Evolutionary conservation across 2,797 vertebrate species (phyloP).

Genomic region (Syngnathus rostellatus): DNA sequence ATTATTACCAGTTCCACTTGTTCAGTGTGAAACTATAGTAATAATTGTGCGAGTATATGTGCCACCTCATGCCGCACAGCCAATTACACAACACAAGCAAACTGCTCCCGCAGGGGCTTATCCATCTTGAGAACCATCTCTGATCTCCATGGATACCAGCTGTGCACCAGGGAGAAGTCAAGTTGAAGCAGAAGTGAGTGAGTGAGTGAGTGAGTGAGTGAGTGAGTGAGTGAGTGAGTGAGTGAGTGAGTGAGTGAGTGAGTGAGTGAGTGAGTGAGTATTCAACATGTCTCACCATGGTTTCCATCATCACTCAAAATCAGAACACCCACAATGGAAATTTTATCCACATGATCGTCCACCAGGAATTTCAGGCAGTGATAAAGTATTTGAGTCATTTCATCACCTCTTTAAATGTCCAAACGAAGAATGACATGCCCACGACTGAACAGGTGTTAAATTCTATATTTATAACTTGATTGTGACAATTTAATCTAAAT

Average conservation of each 20-base stretch:
- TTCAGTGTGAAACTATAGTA: too few species aligned
- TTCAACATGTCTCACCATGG: too few species aligned
- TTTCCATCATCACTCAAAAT: too few species aligned
- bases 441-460: background rate
- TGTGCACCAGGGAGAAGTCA: slow-evolving; percentile 25
- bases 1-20: too few species aligned
- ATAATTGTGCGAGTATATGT: too few species aligned
- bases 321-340: too few species aligned
- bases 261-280: background rate
- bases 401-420: background rate
- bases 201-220: background rate
- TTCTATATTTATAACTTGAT: background rate
- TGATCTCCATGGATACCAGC: slow-evolving; percentile 48
- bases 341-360: background rate
- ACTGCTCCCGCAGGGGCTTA: slow-evolving; percentile 13
- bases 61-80: background rate
- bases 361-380: background rate
- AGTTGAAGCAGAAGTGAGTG: background rate
- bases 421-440: background rate
- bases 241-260: background rate
- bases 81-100: slow-evolving; percentile 10
- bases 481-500: background rate
- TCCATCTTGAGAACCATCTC: slow-evolving; percentile 17
- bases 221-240: slow-evolving; percentile 5
- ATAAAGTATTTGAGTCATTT: background rate